Evolutionary conservation across 1,140 invertebrate genomes (phyloP).

Genomic region (Zaprionus gabonicus): DNA sequence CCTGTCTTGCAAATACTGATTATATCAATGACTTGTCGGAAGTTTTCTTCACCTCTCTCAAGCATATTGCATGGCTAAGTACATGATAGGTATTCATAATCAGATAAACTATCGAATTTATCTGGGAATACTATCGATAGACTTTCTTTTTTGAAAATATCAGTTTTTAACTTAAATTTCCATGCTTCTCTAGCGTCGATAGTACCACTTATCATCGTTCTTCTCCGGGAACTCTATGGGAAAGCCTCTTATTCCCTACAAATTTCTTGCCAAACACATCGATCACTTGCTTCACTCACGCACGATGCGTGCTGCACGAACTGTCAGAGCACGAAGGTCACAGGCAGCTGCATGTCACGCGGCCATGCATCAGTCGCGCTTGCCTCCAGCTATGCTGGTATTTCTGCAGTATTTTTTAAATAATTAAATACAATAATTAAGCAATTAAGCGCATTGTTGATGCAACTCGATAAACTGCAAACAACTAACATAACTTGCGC

Average conservation of each 20-base stretch:
- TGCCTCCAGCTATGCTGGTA: not conserved
- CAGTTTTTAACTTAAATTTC: too few relatives aligned
- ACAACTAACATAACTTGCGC: too few relatives aligned
- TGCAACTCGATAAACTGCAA: not conserved
- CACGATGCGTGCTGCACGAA: not conserved
- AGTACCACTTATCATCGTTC: too few relatives aligned
- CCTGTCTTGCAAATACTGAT: not conserved
- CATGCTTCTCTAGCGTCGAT: too few relatives aligned
- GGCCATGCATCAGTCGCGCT: not conserved
- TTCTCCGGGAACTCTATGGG: too few relatives aligned
- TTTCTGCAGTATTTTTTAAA: not conserved
- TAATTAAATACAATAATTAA: constrained; percentile 10
- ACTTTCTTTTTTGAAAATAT: too few relatives aligned
- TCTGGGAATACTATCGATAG: not conserved
- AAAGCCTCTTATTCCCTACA: not conserved
- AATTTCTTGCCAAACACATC: not conserved
- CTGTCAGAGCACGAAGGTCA: not conserved
- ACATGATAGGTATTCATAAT: too few relatives aligned
- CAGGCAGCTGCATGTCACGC: not conserved
- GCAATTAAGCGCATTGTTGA: constrained; percentile 5
- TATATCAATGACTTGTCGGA: too few relatives aligned
- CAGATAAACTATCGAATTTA: not conserved
- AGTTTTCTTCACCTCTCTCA: not conserved
- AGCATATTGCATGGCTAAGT: not conserved
- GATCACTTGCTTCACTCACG: not conserved